These are phyloP conservation scores for Protula sp. DNA, from an alignment of 2,888 invertebrate genomes.

Conservation along the genomic window DNA sequence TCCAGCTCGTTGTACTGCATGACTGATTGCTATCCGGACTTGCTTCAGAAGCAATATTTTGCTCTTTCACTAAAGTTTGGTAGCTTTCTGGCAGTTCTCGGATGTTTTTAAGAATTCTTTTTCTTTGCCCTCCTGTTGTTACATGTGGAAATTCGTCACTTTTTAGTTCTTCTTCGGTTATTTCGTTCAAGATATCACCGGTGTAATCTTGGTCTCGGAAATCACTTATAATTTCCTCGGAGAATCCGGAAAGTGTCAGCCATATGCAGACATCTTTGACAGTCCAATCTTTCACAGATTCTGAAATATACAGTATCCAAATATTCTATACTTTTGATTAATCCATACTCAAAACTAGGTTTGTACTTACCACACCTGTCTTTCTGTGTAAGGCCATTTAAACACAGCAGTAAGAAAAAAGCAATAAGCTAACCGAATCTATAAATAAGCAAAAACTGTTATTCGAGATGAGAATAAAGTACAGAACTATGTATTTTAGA, in stretches of 20 bases:
- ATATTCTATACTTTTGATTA: too few species aligned
- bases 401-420: too few species aligned
- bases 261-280: not conserved
- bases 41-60: not conserved
- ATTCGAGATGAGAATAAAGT: too few species aligned
- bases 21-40: not conserved
- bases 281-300: too few species aligned
- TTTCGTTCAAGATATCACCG: not conserved
- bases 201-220: not conserved
- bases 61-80: not conserved
- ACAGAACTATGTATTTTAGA: too few species aligned
- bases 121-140: not conserved
- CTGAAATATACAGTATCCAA: too few species aligned
- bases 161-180: not conserved
- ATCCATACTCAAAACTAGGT: too few species aligned
- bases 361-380: too few species aligned
- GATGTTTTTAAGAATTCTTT: not conserved
- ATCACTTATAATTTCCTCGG: not conserved
- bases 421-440: too few species aligned
- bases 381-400: too few species aligned
- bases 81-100: not conserved
- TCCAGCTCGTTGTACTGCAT: too few species aligned
- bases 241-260: not conserved
- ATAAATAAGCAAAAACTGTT: too few species aligned
- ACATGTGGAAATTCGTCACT: not conserved